Evolutionary conservation across 2,113 vertebrate genomes (phyloP).

Genomic region (Apteryx mantelli): DNA sequence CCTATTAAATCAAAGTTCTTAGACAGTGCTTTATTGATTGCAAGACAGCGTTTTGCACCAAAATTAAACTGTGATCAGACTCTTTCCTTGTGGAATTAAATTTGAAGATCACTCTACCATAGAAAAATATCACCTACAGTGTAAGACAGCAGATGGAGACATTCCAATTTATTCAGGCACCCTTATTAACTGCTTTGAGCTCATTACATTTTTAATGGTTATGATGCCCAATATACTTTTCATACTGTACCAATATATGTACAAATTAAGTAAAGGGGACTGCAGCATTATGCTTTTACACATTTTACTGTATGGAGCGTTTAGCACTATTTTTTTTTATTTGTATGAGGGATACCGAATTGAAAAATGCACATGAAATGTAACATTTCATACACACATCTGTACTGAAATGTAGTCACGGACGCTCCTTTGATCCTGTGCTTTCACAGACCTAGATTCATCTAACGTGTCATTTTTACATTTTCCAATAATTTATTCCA

Average conservation of each 20-base stretch:
- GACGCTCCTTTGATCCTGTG: accelerated
- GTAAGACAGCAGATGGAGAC: slow-evolving; percentile 66
- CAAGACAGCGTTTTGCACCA: slow-evolving; percentile 52
- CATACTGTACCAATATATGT: background rate
- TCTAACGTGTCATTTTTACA: background rate
- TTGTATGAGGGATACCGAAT: background rate
- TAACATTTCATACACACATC: background rate
- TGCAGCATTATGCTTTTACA: slow-evolving; percentile 9
- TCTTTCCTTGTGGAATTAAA: slow-evolving; percentile 72
- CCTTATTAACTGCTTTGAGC: slow-evolving; percentile 61
- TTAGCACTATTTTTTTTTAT: slow-evolving; percentile 22
- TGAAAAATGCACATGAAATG: background rate
- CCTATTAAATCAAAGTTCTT: slow-evolving; percentile 74
- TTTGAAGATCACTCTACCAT: slow-evolving; percentile 61
- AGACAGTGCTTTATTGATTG: slow-evolving; percentile 75
- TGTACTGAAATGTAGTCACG: background rate
- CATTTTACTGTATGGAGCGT: slow-evolving; percentile 19
- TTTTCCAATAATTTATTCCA: background rate
- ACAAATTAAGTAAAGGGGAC: slow-evolving; percentile 27
- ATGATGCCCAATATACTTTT: slow-evolving; percentile 26
- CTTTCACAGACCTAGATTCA: background rate
- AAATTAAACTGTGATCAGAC: slow-evolving; percentile 77
- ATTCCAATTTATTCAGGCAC: slow-evolving; percentile 66
- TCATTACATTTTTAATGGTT: slow-evolving; percentile 58
- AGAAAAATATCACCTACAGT: slow-evolving; percentile 62